Base-by-base conservation (phyloP, 2,797 vertebrate genomes). In the Amniataba percoides region DNA sequence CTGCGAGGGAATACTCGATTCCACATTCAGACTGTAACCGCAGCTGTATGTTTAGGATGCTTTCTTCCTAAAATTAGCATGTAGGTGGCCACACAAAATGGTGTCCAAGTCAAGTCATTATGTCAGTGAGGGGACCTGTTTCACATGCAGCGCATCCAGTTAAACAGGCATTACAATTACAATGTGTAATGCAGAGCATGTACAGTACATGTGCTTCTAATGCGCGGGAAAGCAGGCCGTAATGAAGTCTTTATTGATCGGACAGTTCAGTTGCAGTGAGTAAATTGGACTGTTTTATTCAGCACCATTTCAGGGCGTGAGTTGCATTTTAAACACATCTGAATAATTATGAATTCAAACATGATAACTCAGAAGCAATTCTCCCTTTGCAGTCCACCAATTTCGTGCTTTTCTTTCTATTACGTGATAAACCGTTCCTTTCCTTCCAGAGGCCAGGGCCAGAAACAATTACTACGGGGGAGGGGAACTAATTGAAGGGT, bases 311-410 rank as follows among this genome's bases (percentile, higher is more conserved):
- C 31, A 0, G 13, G 58, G 16, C 4, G 5, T 62, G 13, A 56
- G 53, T 31, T 71, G 39, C n/a, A 78, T 68, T 73, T 77, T 9
- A 71, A 74, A 74, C n/a, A 45, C 34, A 39, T 39, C 36, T 46
- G 40, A 71, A 73, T 73, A 57, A 63, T 57, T 52, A 45, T 52
- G 14, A 40, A 42, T 58, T 55, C 36, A 59, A 66, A 62, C 13
- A 5, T 59, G 12, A 68, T 61, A n/a, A 45, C 14, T 48, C 21
- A 21, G 63, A 7, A 59, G 48, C 34, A 64, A 36, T 59, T 36
- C 52, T 55, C 9, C 8, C 48, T 55, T 53, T 48, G 57, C 46
- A 59, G 25, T 75, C 16, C n/a, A 21, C 4, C 59, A 19, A 73
- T 61, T 77, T 27, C 12, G 51, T 56, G 60, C 13, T 66, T 64